Evolutionary conservation across 2,797 vertebrate genomes (phyloP).

Genomic region (Tachyglossus aculeatus): DNA sequence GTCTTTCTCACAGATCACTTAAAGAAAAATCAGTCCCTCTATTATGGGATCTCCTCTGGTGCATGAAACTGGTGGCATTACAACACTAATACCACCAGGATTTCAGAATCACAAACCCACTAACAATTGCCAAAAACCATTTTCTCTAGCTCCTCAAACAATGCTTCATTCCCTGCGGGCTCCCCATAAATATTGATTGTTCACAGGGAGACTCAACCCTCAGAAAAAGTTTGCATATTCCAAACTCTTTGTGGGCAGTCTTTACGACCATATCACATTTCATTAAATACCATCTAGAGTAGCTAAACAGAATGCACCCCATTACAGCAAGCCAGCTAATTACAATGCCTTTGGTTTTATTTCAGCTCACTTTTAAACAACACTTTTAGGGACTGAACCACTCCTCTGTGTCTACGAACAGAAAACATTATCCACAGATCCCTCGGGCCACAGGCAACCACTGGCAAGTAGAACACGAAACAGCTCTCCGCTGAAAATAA

Average conservation of each 20-base stretch:
- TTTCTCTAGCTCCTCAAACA: not conserved
- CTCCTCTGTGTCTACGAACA: conserved; percentile 57
- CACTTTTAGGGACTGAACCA: conserved; percentile 57
- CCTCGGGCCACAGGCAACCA: conserved; percentile 61
- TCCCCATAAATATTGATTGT: fast-evolving
- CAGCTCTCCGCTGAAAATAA: conserved; percentile 18
- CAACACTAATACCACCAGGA: too few species aligned
- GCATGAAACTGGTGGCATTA: too few species aligned
- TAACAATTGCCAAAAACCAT: too few species aligned
- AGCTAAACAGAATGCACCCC: conserved; percentile 56
- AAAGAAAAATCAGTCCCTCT: too few species aligned
- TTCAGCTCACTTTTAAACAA: conserved; percentile 64
- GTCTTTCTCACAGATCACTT: too few species aligned
- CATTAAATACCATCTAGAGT: conserved; percentile 54
- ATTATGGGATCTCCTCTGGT: too few species aligned
- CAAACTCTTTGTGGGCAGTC: conserved; percentile 20
- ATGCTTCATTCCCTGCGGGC: too few species aligned
- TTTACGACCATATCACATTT: conserved; percentile 54
- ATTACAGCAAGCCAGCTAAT: conserved; percentile 44
- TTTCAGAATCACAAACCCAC: too few species aligned
- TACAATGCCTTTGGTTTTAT: conserved; percentile 59
- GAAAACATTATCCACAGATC: conserved; percentile 67
- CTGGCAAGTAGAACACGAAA: conserved; percentile 51
- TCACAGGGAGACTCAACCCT: not conserved
- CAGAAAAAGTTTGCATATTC: conserved; percentile 7